phyloP scores from a whole-genome alignment of 1,140 invertebrate species.

The Armadillidium nasatum region DNA sequence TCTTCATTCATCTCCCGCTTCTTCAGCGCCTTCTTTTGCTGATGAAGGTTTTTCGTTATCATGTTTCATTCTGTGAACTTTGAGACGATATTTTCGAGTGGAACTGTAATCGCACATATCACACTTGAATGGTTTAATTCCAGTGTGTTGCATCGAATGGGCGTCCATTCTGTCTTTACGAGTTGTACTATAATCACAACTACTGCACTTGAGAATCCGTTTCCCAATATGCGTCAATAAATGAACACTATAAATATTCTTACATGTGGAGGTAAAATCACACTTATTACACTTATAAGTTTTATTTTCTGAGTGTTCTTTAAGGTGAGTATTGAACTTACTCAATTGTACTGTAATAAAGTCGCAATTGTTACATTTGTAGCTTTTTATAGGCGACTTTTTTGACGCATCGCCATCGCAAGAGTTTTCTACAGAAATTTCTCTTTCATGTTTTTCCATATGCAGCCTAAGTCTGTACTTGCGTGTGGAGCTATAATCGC shows the following conservation, averaged over 20 bases:
- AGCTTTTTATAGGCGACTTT: not conserved
- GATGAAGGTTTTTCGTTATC: no score
- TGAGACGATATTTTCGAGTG: conserved; percentile 17
- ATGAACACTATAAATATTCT: conserved; percentile 3
- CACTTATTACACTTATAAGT: conserved; percentile 8
- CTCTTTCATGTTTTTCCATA: not conserved
- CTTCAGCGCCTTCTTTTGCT: no score
- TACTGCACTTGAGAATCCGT: conserved; percentile 1
- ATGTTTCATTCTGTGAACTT: conserved; percentile 6
- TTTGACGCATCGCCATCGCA: not conserved
- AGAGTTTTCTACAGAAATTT: no score
- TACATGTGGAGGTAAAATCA: conserved; percentile 1
- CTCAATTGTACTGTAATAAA: not conserved
- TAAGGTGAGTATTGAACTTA: conserved; percentile 8
- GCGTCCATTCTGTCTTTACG: conserved; percentile 4
- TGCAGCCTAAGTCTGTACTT: conserved; percentile 14
- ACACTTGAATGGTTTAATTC: conserved; percentile 17
- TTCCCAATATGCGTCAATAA: not conserved
- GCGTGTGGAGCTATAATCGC: not conserved
- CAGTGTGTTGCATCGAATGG: not conserved
- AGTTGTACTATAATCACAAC: conserved; percentile 5
- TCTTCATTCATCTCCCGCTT: no score
- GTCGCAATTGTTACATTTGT: conserved; percentile 7
- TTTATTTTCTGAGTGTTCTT: conserved; percentile 5
- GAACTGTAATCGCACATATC: conserved; percentile 10